Evolutionary conservation across 2,888 invertebrate species (phyloP), one percentile per base, ranked within the genome.

Genomic region (Bellardia bayeri): DNA sequence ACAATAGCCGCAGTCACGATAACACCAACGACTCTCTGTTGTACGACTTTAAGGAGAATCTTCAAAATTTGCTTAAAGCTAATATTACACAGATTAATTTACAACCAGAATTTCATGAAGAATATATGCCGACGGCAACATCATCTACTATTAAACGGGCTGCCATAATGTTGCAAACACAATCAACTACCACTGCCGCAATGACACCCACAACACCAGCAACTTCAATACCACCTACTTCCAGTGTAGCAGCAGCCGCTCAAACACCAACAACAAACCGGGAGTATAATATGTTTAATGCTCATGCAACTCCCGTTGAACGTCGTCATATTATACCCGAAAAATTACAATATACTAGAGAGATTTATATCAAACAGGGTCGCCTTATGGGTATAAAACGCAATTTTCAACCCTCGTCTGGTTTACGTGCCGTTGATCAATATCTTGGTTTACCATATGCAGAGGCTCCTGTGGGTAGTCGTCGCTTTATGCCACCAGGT

Each of bases 401-500:
- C 89, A 96, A 96, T 5, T 95, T 95, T 89, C 93, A 93, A 89
- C 94, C 95, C 54, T 95, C 95, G 89, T 95, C 95, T 79, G 95
- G 95, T 51, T 92, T 96, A 82, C 95, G 95, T 90, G 94, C 94
- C 42, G 96, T 97, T 87, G 97, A 97, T 92, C 96, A 97, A 92
- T 97, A 96, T 92, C 94, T 96, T 78, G 97, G 97, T 3, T 95
- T 97, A 90, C 97, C 97, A 5, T 97, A 97, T 93, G 97, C 97
- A 5, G 97, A 97, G 51, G 95, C 97, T 11, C 97, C 97, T 0
- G 95, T 96, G 6, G 96, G 96, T 7, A 95, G 94, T 82, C 94
- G 96, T 74, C 95, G 98, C 83, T 98, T 98, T 93, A 97, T 98
- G 96, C 97, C 98, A 49, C 98, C 98, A 89, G 96, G 96, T 95